Evolutionary conservation across 2,888 invertebrate genomes (phyloP), one percentile per base, ranked within the genome.

Genomic region (Elysia crispata): DNA sequence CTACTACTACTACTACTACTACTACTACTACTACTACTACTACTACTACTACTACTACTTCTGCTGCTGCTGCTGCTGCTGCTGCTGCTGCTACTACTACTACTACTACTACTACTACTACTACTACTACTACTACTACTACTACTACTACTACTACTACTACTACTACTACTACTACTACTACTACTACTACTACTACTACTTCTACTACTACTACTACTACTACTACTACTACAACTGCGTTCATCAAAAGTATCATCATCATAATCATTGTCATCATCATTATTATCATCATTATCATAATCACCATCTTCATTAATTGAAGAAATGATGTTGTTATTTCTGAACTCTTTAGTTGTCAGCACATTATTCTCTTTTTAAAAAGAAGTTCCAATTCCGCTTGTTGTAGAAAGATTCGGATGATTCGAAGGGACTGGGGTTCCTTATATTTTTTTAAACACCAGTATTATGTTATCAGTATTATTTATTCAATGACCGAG

Each of bases 111-210:
- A 41, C 33, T 72, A n/a, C 50, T 41, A 72, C 72, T 72, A 72
- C 72, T 72, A 72, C 72, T 41, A 41, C 50, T 72, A 41, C 33
- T 72, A 33, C 50, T 41, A 72, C 72, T 72, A 72, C 72, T 72
- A 72, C 72, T 41, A 41, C 50, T 72, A 41, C 33, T 72, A 33
- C 50, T 41, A 72, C 72, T 72, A 72, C 72, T 72, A 72, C 72
- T 41, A 41, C 50, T 72, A 41, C 33, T 72, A 33, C 50, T 41
- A 72, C 72, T 72, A 72, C 72, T 72, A 72, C 72, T 72, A 33
- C 72, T 72, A 72, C 72, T 25, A 28, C 41, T 77, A 67, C 57
- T 54, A 67, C 67, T 70, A 67, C 66, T 76, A 23, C 64, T 67
- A 67, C 67, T 41, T 18, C 67, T 64, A 67, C 67, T 54, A 50